A percentile compares a stretch with the other conserved stretches of the same genome.
Evolutionary conservation across 2,113 vertebrate genomes (phyloP).

Genomic region (Grantiella picta): DNA sequence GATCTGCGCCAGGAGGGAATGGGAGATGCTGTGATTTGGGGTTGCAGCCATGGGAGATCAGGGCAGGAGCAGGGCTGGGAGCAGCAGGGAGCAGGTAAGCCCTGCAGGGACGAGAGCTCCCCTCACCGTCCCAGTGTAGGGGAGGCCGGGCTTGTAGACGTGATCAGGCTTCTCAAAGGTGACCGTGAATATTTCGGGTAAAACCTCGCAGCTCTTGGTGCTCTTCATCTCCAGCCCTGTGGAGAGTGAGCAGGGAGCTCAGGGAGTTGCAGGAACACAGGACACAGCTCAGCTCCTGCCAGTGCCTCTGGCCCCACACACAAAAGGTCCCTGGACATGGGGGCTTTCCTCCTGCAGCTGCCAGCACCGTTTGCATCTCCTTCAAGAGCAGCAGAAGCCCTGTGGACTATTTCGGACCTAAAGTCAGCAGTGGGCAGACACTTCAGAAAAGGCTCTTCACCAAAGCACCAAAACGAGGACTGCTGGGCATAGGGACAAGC

Average conservation of each 20-base stretch:
- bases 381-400: neutral
- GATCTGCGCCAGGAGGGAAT: neutral
- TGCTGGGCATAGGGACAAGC: rapidly evolving
- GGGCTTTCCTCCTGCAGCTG: neutral
- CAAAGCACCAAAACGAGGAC: neutral
- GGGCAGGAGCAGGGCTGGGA: neutral
- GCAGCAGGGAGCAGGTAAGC: neutral
- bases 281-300: neutral
- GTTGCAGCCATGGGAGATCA: neutral
- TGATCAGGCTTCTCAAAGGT: neutral
- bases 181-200: rapidly evolving
- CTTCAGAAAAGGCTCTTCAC: neutral
- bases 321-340: neutral
- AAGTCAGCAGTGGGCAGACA: neutral
- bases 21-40: rapidly evolving
- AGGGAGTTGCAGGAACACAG: neutral
- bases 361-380: neutral
- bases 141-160: neutral
- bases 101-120: rapidly evolving
- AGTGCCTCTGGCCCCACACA: neutral
- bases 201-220: neutral
- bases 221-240: constrained; percentile 5
- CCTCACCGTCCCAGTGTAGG: neutral
- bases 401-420: neutral
- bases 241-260: neutral